Conservation (phyloP, 1,140 invertebrate species). For the Chionoecetes opilio region DNA sequence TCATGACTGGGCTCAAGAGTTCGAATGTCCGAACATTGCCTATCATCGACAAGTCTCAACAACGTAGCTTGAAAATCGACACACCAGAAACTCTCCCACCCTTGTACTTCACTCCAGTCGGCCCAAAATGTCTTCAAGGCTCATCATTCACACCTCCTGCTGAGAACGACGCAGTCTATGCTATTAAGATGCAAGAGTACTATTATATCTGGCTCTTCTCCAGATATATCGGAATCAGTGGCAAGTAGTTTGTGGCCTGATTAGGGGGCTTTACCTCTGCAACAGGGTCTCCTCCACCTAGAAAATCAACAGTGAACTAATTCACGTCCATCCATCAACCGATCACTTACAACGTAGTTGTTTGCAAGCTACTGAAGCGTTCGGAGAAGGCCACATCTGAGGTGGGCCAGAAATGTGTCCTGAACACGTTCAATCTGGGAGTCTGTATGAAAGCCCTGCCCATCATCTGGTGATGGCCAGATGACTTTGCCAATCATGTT, state of each 20-base stretch:
- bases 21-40: conserved; percentile 34
- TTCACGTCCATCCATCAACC: conserved; percentile 49
- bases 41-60: conserved; percentile 37
- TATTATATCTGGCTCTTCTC: neutral
- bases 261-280: conserved; percentile 54
- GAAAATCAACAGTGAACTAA: conserved; percentile 56
- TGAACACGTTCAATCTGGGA: too few relatives aligned
- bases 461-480: too few relatives aligned
- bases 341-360: conserved; percentile 40
- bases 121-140: neutral
- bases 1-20: conserved; percentile 24
- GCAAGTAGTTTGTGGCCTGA: neutral
- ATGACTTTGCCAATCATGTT: conserved; percentile 33
- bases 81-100: too few relatives aligned
- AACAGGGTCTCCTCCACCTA: conserved; percentile 22
- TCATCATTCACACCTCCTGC: neutral
- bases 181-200: neutral
- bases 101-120: conserved; percentile 16
- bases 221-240: conserved; percentile 39
- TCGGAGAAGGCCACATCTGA: conserved; percentile 36
- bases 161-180: neutral
- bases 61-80: neutral
- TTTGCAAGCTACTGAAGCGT: conserved; percentile 30
- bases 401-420: conserved; percentile 41
- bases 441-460: too few relatives aligned